Percentiles rank a stretch among this genome's conserved stretches.
Conservation (phyloP, 2,797 vertebrate species). For the Pithecia hirsuta region DNA sequence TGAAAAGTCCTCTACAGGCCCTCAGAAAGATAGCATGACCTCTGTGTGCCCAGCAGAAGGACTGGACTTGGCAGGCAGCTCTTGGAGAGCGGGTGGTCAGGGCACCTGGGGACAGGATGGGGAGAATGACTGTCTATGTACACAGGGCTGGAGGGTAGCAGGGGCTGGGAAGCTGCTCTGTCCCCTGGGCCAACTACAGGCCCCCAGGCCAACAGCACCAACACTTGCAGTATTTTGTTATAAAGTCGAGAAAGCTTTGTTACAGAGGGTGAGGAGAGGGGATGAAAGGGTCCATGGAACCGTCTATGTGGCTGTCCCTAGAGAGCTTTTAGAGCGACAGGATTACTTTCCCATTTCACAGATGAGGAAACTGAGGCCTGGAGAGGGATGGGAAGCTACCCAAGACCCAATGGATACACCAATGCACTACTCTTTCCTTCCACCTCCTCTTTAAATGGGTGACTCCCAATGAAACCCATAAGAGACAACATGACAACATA, state of each 20-base stretch:
- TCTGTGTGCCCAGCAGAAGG: background rate
- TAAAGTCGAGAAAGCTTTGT: background rate
- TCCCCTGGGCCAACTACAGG: background rate
- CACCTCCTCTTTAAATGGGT: background rate
- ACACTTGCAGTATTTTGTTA: background rate
- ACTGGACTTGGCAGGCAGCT: background rate
- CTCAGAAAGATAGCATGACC: background rate
- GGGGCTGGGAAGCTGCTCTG: background rate
- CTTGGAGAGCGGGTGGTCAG: background rate
- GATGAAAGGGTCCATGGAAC: background rate
- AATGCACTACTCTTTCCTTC: background rate
- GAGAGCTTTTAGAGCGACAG: background rate
- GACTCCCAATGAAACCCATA: rapidly evolving
- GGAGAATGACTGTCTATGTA: background rate
- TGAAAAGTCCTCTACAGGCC: background rate
- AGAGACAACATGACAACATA: background rate
- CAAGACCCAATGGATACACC: rapidly evolving
- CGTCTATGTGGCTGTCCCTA: background rate
- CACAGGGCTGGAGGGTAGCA: rapidly evolving
- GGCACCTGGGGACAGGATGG: background rate
- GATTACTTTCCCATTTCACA: background rate
- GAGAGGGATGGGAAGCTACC: background rate
- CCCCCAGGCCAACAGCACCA: background rate
- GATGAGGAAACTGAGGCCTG: background rate
- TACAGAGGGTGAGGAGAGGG: rapidly evolving